Evolutionary conservation across 1,140 invertebrate genomes (phyloP), one percentile per base, ranked within the genome.

Genomic region (Drosophila teissieri): DNA sequence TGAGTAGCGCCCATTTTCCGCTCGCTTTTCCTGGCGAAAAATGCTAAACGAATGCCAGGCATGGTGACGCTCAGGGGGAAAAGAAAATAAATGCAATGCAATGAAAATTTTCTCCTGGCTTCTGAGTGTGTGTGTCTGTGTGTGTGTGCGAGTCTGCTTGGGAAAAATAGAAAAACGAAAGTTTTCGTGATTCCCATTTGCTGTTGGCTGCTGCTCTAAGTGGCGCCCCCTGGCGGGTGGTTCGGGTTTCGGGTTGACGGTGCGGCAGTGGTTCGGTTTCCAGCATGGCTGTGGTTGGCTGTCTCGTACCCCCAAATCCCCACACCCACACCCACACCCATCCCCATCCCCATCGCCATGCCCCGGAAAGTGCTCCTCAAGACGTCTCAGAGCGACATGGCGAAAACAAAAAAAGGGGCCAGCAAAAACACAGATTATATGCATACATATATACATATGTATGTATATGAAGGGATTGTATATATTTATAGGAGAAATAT

Each of bases 111-210:
- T 54, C 65, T 36, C 64, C 42, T 34, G 37, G 56, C 31, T 11
- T 19, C 11, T 46, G 34, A 54, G 4, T 44, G 14, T 52, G 19
- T 65, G 24, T 15, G 11, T 15, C 5, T 61, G 40, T 62, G 24
- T 49, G 17, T 22, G 24, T 42, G 15, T 44, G 15, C 27, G 34
- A 10, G 34, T 69, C 24, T 70, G 64, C 42, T 55, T 89, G 84
- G 64, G 82, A 91, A 91, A 88, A 91, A 91, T 88, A 86, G 83
- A 91, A 88, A 88, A 91, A 91, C 72, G 73, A 83, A 82, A 91
- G 75, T 88, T 78, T 88, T 83, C 84, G 61, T 83, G 84, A 74
- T 88, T 88, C 86, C 80, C 84, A 88, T 88, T 88, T 88, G 84
- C 84, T 88, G 83, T 79, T 83, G 75, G 72, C 79, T 44, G 63